Base-by-base conservation (phyloP, 2,888 invertebrate species). In the Plebejus melissa region DNA sequence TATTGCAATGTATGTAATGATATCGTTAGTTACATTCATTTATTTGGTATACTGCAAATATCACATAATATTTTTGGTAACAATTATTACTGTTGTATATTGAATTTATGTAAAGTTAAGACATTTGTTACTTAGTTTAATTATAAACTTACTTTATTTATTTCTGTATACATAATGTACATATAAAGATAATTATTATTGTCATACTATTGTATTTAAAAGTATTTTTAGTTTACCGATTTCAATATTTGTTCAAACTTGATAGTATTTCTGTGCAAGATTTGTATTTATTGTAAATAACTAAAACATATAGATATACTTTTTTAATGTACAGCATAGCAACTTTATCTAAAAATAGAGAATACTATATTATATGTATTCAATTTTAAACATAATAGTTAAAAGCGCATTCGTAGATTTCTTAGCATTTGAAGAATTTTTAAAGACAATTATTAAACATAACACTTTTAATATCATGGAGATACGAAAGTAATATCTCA, bases 281-380 rank as follows among this genome's bases (percentile, higher is more conserved):
- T 71, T 70, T 32, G 32, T 32, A 32, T 32, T 50, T 71, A 13
- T 72, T 50, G 32, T 72, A 72, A 28, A 28, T 71, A 71, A 71
- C 4, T 11, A 7, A 11, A 22, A 60, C 28, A 28, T 4, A 9
- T 28, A 22, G 4, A 22, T 60, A 28, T 9, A 60, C 65, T 65
- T 65, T 36, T 65, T 0, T 32, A 65, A 32, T 32, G 32, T 32
- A 28, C 13, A 32, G 11, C 9, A 32, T 32, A 65, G 32, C 13
- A 65, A 32, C 32, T 65, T 58, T 7, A 58, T 9, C 22, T 58
- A n/a, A 22, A 22, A 22, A 1, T 58, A 58, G 7, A 60, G 9
- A 22, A 54, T 9, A 46, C 46, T 41, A 41, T 46, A 38, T 38
- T 38, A 46, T 9, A 11, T 41, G 11, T 46, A 46, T 46, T 46